Evolutionary conservation across 2,888 invertebrate genomes (phyloP), one percentile per base, ranked within the genome.

Genomic region (Ernsta delagoae): DNA sequence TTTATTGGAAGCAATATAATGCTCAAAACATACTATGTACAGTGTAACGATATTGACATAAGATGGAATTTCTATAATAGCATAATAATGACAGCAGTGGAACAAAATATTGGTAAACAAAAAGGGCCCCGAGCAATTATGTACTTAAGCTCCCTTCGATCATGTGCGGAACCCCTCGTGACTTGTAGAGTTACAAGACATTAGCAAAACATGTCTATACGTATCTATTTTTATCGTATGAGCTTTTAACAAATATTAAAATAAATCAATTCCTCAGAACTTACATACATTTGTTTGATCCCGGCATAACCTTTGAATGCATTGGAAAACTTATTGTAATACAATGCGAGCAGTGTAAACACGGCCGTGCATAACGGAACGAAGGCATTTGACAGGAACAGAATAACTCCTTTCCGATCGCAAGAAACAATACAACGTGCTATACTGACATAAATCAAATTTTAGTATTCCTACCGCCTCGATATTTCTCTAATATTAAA

Each of bases 361-460:
- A 78, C 76, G 74, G 70, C 75, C 76, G 77, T 79, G 81, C 80
- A 78, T 75, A 79, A 77, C 78, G 74, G 70, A 78, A 77, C 78
- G 77, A 79, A 82, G 81, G 83, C 83, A 76, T 85, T 87, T 88
- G 86, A 85, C 85, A 88, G 83, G 73, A 83, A 84, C 83, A 83
- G 82, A 87, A 88, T 85, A 87, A 86, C 39, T 41, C 41, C 79
- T 78, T 75, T 73, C 70, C 77, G 78, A 81, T 81, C 72, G 77
- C 76, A 82, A 82, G 84, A 87, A 87, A 89, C 86, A 88, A 87
- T 85, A 84, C 85, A 82, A 82, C 78, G 79, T 77, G 81, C 83
- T 78, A 85, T 82, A 81, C 76, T 83, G 85, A 82, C 83, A 86
- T 86, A 88, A 89, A 88, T 86, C 86, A 85, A 83, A 88, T 83